Evolutionary conservation across 1,140 invertebrate genomes (phyloP), one percentile per base, ranked within the genome.

Genomic region (Tetramorium simillimum): DNA sequence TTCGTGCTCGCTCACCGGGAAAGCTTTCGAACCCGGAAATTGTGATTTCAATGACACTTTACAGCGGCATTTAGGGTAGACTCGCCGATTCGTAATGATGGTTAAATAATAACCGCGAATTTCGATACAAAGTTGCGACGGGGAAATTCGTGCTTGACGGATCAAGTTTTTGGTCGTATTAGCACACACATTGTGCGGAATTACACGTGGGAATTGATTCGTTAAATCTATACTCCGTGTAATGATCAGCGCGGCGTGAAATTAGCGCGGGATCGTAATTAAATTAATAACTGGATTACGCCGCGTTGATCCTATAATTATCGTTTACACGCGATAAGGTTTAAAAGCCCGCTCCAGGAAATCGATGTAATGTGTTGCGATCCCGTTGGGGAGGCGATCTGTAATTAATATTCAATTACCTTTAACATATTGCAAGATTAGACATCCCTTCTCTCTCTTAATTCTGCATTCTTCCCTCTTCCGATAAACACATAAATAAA

Each of bases 281-380:
- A 84, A 84, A 84, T 84, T 84, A 84, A 84, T 84, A 84, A 84
- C 69, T 16, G 69, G 80, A 84, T 84, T 84, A 84, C 53, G 69
- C 53, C 53, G 67, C 40, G 80, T 84, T 84, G 69, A 84, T 84
- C 80, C 69, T 84, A 49, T 75, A 84, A 84, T 84, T 84, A 84
- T 84, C 80, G 53, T 84, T 84, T 84, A 84, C 69, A 84, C 80
- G 69, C 69, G 80, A 84, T 84, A 84, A 84, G 80, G 53, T 84
- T 84, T 84, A 84, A 84, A 84, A 84, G 80, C 80, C n/a, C 69
- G 80, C 80, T 84, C 69, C 69, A 75, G 80, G 67, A 82, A 60
- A 84, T 84, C 80, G 80, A 75, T 84, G 63, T 56, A 81, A 81
- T 56, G 80, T 51, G 69, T 84, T 73, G 43, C 67, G 53, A 82